Evolutionary conservation across 2,888 invertebrate species (phyloP).

Genomic region (Caenorhabditis sp.): DNA sequence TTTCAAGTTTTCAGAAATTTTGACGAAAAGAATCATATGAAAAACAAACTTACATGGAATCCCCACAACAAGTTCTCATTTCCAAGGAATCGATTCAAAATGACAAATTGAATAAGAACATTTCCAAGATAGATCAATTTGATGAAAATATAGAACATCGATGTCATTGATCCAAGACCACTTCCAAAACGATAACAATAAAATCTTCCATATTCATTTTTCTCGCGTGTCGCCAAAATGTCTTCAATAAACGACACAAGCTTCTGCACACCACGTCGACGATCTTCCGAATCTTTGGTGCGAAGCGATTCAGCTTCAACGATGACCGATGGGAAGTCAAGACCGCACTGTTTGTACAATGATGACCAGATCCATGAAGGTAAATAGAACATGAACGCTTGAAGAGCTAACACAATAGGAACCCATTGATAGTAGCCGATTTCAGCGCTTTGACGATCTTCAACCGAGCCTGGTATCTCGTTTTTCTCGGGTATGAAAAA

Average conservation of each 20-base stretch:
- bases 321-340: conserved; percentile 52
- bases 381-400: conserved; percentile 69
- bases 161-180: conserved; percentile 40
- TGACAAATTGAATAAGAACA: conserved; percentile 67
- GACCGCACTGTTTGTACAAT: conserved; percentile 65
- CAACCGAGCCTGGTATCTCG: conserved; percentile 62
- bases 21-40: no score
- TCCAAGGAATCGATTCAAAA: conserved; percentile 71
- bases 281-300: conserved; percentile 31
- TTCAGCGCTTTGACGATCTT: conserved; percentile 61
- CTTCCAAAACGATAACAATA: conserved; percentile 33
- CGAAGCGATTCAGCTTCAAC: conserved; percentile 60
- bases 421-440: conserved; percentile 71
- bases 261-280: conserved; percentile 53
- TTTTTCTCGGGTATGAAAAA: conserved; percentile 67
- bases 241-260: conserved; percentile 65
- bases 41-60: conserved; percentile 61
- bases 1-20: neutral
- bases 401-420: conserved; percentile 67
- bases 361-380: conserved; percentile 69
- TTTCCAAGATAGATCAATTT: conserved; percentile 67
- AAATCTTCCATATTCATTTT: conserved; percentile 41
- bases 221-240: conserved; percentile 33
- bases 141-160: conserved; percentile 61
- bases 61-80: conserved; percentile 69